A percentile compares a stretch with the other conserved stretches of the same genome.
These are phyloP conservation scores for Microplitis demolitor DNA, from an alignment of 1,140 invertebrate species.

Conservation along the genomic window DNA sequence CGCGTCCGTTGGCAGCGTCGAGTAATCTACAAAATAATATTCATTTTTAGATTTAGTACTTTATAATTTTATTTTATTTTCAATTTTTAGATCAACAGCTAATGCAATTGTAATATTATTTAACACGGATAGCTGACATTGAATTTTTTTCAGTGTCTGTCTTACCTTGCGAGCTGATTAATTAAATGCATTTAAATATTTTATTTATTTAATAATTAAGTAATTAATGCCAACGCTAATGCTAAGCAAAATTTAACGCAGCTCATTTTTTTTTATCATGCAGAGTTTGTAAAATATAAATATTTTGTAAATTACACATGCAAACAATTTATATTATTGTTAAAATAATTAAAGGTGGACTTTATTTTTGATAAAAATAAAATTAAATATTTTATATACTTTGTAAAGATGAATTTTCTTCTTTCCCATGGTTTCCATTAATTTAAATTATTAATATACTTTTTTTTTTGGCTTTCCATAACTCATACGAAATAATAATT, in stretches of 20 bases:
- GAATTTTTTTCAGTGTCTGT: background rate
- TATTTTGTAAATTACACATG: too few species aligned
- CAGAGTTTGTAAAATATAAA: too few species aligned
- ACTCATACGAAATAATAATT: too few species aligned
- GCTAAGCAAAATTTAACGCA: too few species aligned
- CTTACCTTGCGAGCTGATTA: background rate
- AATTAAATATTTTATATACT: background rate
- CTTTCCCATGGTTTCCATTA: background rate
- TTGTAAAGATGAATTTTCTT: background rate
- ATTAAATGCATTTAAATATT: background rate
- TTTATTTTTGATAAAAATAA: too few species aligned
- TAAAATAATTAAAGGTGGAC: too few species aligned
- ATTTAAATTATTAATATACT: background rate
- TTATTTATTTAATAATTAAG: too few species aligned
- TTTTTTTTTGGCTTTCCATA: background rate
- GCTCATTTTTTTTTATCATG: too few species aligned
- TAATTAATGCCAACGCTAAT: too few species aligned
- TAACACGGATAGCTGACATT: background rate
- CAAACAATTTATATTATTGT: too few species aligned
- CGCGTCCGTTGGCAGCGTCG: slow-evolving; percentile 40
- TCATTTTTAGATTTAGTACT: slow-evolving; percentile 11
- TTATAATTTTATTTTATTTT: slow-evolving; percentile 10
- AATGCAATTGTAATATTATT: background rate
- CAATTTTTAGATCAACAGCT: background rate
- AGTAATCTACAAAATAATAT: slow-evolving; percentile 54